Evolutionary conservation across 2,113 vertebrate species (phyloP), one percentile per base, ranked within the genome.

Genomic region (Delphinus delphis): DNA sequence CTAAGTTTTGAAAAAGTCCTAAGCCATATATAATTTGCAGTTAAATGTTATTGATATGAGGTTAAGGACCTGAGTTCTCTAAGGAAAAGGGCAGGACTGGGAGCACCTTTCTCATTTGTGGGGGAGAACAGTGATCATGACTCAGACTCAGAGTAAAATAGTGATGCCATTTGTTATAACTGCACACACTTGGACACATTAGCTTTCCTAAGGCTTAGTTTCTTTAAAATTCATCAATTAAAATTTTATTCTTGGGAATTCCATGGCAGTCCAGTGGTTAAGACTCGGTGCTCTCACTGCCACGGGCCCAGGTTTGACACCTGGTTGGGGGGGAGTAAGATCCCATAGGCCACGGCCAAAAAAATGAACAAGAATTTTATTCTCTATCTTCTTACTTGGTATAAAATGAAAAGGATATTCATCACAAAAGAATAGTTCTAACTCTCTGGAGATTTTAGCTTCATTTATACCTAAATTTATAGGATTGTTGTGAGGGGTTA

Each of bases 1-100:
- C 38, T 85, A 92, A 71, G 50, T 74, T 93, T 84, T 62, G 53
- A 73, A 92, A 89, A 90, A 89, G 25, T 74, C 44, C 60, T 79
- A 92, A 80, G 21, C 18, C 26, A 65, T 88, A 62, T 12, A 36
- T 28, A 67, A 60, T 23, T 53, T 74, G n/a, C 3, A 86, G 55
- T 82, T 86, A 38, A 74, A 53, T 73, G 76, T 31, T 65, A 20
- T 68, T 53, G 17, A 26, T 50, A n/a, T 23, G 2, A 44, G 28
- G 23, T 63, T 68, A 88, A 71, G 10, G 23, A 95, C 73, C 36
- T 73, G 63, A 63, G 14, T 12, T 26, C 33, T 55, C 23, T 63
- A 53, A 81, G 50, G 82, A 95, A 84, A 76, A 20, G 28, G 9
- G 10, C 6, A 67, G 36, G 20, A 4, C 21, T 87, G 26, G 8